Base-by-base conservation (phyloP, 35 echinoderm and acorn worm species). In the Heliocidaris erythrogramma region DNA sequence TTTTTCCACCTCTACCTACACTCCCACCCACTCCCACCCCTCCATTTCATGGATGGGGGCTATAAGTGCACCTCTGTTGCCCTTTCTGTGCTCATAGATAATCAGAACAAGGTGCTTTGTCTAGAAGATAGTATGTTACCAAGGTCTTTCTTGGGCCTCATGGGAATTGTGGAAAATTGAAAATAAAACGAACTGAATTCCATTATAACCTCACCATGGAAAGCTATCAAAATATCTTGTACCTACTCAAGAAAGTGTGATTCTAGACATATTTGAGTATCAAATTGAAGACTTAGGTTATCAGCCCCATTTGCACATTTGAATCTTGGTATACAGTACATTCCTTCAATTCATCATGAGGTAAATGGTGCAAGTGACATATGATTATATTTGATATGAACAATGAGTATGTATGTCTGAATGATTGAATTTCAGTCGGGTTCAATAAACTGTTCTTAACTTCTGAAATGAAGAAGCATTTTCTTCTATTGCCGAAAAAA, bases 41-140 rank as follows among this genome's bases (percentile, higher is more conserved):
- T 27, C 65, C 27, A 78, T 78, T 78, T 78, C 65, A 78, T 78
- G 65, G 65, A 78, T 78, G 65, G 65, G 65, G 65, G 65, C 65
- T 78, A 78, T 78, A n/a, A 78, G 65, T 78, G 65, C 65, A 78
- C 65, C 65, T 78, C 27, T 78, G 65, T 78, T 78, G 65, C 65
- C 65, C 65, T 78, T 78, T 78, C 65, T 78, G 18, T 78, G 7
- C 21, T 21, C 65, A 78, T 24, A 27, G 65, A 78, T 78, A 78
- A 78, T 78, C 65, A 78, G 65, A 78, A 78, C 21, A 78, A 78
- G 65, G 65, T 78, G 65, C 65, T n/a, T 78, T 78, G 21, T n/a
- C 18, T 78, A n/a, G 65, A 78, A 78, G 65, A 78, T 78, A n/a
- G 65, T 78, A 78, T 78, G 65, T 78, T n/a, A n/a, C 65, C 65